Evolutionary conservation across 2,888 invertebrate genomes (phyloP).

Genomic region (Acanthosoma haemorrhoidale): DNA sequence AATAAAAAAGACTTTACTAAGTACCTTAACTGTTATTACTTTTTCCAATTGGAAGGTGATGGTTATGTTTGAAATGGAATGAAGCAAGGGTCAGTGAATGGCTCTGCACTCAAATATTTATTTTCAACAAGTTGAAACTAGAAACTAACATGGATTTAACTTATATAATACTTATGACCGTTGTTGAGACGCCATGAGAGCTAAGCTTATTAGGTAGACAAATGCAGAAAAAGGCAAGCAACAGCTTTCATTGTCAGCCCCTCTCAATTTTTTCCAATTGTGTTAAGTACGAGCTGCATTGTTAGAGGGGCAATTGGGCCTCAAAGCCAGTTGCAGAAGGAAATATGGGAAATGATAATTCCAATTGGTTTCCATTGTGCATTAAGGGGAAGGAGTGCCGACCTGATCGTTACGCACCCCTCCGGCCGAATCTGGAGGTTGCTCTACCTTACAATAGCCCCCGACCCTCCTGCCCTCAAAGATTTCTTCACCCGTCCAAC

Average conservation of each 20-base stretch:
- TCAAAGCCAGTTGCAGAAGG: background rate
- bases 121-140: too few species aligned
- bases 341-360: conserved; percentile 4
- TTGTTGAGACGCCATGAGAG: too few species aligned
- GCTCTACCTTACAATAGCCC: background rate
- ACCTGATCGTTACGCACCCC: background rate
- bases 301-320: background rate
- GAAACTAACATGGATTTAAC: too few species aligned
- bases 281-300: background rate
- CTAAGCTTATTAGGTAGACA: too few species aligned
- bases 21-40: too few species aligned
- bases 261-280: background rate
- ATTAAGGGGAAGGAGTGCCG: background rate
- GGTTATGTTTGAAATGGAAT: too few species aligned
- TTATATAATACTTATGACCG: too few species aligned
- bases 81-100: too few species aligned
- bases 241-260: background rate
- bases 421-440: background rate
- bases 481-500: background rate
- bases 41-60: too few species aligned
- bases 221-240: too few species aligned
- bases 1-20: too few species aligned
- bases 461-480: background rate
- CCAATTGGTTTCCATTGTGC: background rate
- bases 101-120: too few species aligned